Evolutionary conservation across 2,888 invertebrate genomes (phyloP).

Genomic region (Brachypalpus laphriformis): DNA sequence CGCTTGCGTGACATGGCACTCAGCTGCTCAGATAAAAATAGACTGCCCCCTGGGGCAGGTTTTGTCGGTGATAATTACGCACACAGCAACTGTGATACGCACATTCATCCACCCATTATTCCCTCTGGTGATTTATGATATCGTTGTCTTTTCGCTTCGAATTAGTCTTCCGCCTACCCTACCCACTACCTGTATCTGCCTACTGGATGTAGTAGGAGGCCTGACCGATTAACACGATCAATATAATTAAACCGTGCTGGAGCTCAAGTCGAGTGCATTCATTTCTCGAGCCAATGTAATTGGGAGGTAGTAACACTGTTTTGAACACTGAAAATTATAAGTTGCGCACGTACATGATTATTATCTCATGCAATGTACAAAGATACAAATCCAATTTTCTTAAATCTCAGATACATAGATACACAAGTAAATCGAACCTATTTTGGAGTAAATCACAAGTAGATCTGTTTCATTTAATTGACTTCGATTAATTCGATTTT

Average conservation of each 20-base stretch:
- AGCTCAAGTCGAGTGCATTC: neutral
- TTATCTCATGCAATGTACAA: conserved; percentile 1
- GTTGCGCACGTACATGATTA: conserved; percentile 10
- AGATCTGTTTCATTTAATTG: conserved; percentile 46
- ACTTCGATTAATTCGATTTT: conserved; percentile 11
- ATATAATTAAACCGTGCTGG: neutral
- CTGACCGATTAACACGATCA: conserved; percentile 14
- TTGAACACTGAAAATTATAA: conserved; percentile 19
- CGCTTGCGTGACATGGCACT: conserved; percentile 8
- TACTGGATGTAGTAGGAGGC: conserved; percentile 21
- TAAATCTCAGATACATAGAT: conserved; percentile 4
- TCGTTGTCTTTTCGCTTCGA: conserved; percentile 2
- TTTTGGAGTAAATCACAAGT: conserved; percentile 32
- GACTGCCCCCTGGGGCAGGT: neutral
- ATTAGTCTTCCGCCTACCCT: conserved; percentile 1
- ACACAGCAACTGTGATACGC: conserved; percentile 22
- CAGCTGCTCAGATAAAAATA: conserved; percentile 12
- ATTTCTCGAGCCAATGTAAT: neutral
- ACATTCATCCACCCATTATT: conserved; percentile 31
- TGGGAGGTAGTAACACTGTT: conserved; percentile 15
- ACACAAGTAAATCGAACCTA: neutral
- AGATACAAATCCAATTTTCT: conserved; percentile 1
- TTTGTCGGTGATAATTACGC: conserved; percentile 27
- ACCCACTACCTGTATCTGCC: neutral
- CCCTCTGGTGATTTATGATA: conserved; percentile 33